Base-by-base conservation (phyloP, 2,113 vertebrate genomes). In the Planiliza haematocheilus region DNA sequence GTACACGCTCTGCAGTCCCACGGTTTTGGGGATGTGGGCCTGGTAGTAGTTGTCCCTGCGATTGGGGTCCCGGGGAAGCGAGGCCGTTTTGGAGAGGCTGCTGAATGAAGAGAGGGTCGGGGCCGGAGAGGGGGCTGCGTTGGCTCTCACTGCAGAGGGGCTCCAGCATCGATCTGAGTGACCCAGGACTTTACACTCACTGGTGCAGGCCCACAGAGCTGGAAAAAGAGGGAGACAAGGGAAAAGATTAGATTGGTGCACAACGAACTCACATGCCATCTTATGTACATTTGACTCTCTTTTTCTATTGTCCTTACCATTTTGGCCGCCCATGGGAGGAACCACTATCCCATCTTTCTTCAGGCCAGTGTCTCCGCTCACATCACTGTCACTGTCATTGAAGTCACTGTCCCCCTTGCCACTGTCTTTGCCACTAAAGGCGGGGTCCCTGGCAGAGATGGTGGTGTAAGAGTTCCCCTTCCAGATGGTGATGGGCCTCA, bases 121-220 rank as follows among this genome's bases (percentile, higher is more conserved):
- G 10, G 86, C 77, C 14, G 94, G 69, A 73, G 89, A 42, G 83
- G 89, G 12, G 88, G 73, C 88, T 1, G 76, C 81, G 0, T 94
- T 87, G 53, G 93, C 95, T 45, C 95, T 93, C 1, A 90, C 84
- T 1, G 96, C 96, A 0, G 96, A 95, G 7, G 98, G 97, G 79
- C 96, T 98, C 98, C 98, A 99, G 92, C 98, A 99, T 77, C 96
- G 95, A 57, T 99, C 98, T 0, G 98, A 99, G 85, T 99, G 97
- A 16, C 98, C 98, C 68, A 99, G 93, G 82, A 99, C 94, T 87
- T 97, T 99, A 86, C 97, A 99, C 78, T 99, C 97, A 0, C 96
- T 97, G 0, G 97, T 99, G 84, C 97, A 99, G 0, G 97, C 96
- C 97, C 97, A 99, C 73, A 99, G 89, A 88, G 94, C 97, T 99